These are phyloP conservation scores for Tuta absoluta DNA, from an alignment of 2,888 invertebrate species.

Conservation along the genomic window DNA sequence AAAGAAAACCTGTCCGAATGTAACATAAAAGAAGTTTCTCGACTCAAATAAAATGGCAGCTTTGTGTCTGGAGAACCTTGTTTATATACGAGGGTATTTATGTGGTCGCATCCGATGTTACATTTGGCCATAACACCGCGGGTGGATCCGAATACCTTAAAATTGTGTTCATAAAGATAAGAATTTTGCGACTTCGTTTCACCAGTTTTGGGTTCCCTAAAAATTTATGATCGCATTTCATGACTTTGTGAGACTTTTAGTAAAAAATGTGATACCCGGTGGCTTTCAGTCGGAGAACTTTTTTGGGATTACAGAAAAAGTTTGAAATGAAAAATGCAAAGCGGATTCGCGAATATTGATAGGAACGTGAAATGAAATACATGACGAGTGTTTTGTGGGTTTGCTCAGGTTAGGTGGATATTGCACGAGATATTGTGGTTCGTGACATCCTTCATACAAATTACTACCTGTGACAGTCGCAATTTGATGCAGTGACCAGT, in stretches of 20 bases:
- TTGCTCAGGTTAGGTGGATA: conserved; percentile 22
- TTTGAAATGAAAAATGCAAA: conserved; percentile 25
- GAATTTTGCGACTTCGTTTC: conserved; percentile 60
- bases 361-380: conserved; percentile 1
- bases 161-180: conserved; percentile 65
- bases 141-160: conserved; percentile 58
- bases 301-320: conserved; percentile 31
- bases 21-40: conserved; percentile 22
- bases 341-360: background rate
- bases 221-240: conserved; percentile 65
- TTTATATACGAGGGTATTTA: conserved; percentile 36
- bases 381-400: conserved; percentile 30
- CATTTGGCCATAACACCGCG: conserved; percentile 45
- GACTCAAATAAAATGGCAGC: conserved; percentile 19
- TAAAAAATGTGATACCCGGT: conserved; percentile 45
- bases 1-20: conserved; percentile 5
- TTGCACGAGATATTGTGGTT: no score
- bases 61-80: conserved; percentile 31
- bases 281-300: conserved; percentile 28
- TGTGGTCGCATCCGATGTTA: conserved; percentile 40
- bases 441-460: no score
- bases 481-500: no score
- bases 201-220: conserved; percentile 52
- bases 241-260: conserved; percentile 55
- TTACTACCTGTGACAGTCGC: no score